phyloP scores from a whole-genome alignment of 1,140 invertebrate genomes.

The Antheraea mylitta region DNA sequence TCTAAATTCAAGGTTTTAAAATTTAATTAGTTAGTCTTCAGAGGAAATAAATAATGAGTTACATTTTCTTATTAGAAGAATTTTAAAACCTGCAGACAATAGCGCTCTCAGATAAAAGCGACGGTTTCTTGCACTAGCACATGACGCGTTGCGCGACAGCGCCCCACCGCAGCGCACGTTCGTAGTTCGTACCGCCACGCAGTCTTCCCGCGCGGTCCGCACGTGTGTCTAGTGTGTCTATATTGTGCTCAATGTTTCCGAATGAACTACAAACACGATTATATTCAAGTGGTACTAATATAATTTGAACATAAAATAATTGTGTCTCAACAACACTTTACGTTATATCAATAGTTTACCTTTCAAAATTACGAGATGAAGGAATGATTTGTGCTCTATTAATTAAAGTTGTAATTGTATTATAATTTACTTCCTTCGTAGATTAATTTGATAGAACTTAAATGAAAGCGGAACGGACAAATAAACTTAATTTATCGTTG shows the following conservation, averaged over 20 bases:
- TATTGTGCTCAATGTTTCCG: slow-evolving; percentile 37
- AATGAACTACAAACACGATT: slow-evolving; percentile 42
- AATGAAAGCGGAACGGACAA: slow-evolving; percentile 62
- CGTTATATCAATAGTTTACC: slow-evolving; percentile 21
- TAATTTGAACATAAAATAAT: slow-evolving; percentile 34
- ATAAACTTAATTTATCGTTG: slow-evolving; percentile 36
- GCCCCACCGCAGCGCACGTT: slow-evolving; percentile 56
- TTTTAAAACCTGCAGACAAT: slow-evolving; percentile 15
- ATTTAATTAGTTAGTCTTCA: background rate
- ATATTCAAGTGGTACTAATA: slow-evolving; percentile 30
- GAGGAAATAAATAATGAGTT: background rate
- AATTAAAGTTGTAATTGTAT: slow-evolving; percentile 67
- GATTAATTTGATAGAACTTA: slow-evolving; percentile 65
- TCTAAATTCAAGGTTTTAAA: background rate
- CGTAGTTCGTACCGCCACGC: slow-evolving; percentile 58
- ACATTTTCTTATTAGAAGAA: background rate
- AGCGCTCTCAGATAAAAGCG: slow-evolving; percentile 54
- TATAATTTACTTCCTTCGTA: slow-evolving; percentile 61
- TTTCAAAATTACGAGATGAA: slow-evolving; percentile 37
- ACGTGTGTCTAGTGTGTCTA: slow-evolving; percentile 69
- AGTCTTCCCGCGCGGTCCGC: slow-evolving; percentile 74
- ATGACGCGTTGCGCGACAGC: slow-evolving; percentile 31
- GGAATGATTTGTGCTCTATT: slow-evolving; percentile 49
- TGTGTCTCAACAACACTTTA: slow-evolving; percentile 29
- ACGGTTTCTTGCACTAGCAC: slow-evolving; percentile 36